phyloP scores from a whole-genome alignment of 1,140 invertebrate species.

The Calephelis virginiensis region DNA sequence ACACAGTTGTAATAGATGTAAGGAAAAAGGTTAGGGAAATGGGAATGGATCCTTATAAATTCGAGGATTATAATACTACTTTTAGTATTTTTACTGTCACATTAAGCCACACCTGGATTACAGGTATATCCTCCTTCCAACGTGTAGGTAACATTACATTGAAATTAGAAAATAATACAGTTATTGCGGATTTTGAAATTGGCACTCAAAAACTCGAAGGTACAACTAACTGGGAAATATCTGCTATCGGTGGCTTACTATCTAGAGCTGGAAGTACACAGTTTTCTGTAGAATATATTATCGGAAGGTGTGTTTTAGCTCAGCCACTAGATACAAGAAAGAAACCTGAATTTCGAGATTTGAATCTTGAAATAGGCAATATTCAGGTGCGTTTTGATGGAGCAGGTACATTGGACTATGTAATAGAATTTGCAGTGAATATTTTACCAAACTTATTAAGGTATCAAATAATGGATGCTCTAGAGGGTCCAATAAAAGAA shows the following conservation, averaged over 20 bases:
- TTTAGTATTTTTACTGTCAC: slow-evolving; percentile 83
- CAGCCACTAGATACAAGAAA: slow-evolving; percentile 88
- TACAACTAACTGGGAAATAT: slow-evolving; percentile 87
- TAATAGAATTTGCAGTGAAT: slow-evolving; percentile 87
- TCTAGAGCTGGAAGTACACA: slow-evolving; percentile 84
- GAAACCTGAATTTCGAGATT: slow-evolving; percentile 83
- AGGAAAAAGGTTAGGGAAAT: slow-evolving; percentile 84
- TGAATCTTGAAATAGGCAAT: slow-evolving; percentile 89
- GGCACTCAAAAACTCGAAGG: slow-evolving; percentile 89
- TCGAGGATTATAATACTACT: slow-evolving; percentile 85
- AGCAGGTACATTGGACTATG: slow-evolving; percentile 88
- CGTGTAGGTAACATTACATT: slow-evolving; percentile 88
- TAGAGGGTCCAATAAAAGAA: slow-evolving; percentile 85
- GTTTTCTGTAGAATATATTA: slow-evolving; percentile 88
- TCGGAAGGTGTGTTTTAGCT: slow-evolving; percentile 81
- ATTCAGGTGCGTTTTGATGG: slow-evolving; percentile 88
- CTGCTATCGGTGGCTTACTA: slow-evolving; percentile 82
- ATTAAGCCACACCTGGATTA: slow-evolving; percentile 87
- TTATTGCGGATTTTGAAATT: slow-evolving; percentile 83
- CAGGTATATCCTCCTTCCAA: slow-evolving; percentile 88
- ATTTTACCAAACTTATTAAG: slow-evolving; percentile 89
- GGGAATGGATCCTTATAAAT: slow-evolving; percentile 85
- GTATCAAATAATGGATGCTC: slow-evolving; percentile 90
- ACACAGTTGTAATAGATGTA: slow-evolving; percentile 87
- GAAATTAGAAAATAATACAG: slow-evolving; percentile 84